Evolutionary conservation across 2,797 vertebrate genomes (phyloP), one percentile per base, ranked within the genome.

Genomic region (Myiothlypis coronata): DNA sequence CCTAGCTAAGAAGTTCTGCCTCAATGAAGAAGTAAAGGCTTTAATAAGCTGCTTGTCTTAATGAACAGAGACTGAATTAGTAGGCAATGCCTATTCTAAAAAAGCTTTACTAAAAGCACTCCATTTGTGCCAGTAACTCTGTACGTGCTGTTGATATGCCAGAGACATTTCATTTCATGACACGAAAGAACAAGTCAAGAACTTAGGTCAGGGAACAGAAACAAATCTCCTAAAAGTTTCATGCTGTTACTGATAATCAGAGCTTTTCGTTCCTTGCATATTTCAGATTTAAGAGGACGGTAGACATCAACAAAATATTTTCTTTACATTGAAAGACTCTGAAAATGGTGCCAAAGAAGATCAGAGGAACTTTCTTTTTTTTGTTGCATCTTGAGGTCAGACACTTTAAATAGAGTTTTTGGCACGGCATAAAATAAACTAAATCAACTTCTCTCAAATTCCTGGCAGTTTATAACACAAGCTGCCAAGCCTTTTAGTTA

Each of bases 141-240:
- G 2, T 37, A 56, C 0, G 0, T 63, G 20, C 43, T 77, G 53
- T 6, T 34, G 44, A 4, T 23, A 30, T 2, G 15, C 15, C 70
- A 75, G 52, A 92, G 43, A 12, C 8, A 41, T 83, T 90, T 81
- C 12, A 72, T 26, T 57, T 76, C n/a, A 72, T 2, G 17, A 56
- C 75, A 89, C 0, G 1, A 56, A 90, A 41, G 26, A 91, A 50
- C 8, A 68, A 59, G 47, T 47, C 24, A 77, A 87, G 80, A 83
- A 67, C 39, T 28, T 11, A 26, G 9, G 34, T 22, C 72, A 91
- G 63, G 61, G 57, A 88, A 91, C n/a, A 85, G 60, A 64, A 94
- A 81, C 57, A 88, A 59, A 84, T 5, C 20, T 21, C 27, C 79
- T 27, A 12, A 24, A 80, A 71, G 16, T 57, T 83, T 61, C 7